Evolutionary conservation across 2,113 vertebrate genomes (phyloP), one percentile per base, ranked within the genome.

Genomic region (Zeus faber): DNA sequence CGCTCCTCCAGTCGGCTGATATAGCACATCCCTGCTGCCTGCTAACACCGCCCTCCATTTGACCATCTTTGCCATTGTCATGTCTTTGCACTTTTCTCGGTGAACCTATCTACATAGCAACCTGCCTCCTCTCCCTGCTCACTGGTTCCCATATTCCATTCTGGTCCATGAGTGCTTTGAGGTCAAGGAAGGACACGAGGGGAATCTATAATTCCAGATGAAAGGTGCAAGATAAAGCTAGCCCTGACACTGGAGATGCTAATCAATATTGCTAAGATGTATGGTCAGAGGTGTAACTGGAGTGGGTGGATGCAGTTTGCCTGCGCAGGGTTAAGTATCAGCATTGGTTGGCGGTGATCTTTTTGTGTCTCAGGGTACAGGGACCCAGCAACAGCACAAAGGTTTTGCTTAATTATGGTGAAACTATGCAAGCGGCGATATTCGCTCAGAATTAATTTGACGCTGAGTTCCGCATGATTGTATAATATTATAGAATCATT

Each of bases 171-270:
- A 68, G 45, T 59, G 62, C 70, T 53, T 39, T 2, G 62, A 70
- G 74, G 67, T 76, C 59, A 49, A 49, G 53, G 37, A 68, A 75
- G 82, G 82, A 80, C 80, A 55, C 6, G 2, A 59, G 60, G 61
- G 29, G 39, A 52, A 74, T 77, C 81, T 66, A 70, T 74, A 53
- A 53, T 74, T 76, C 60, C 60, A 70, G 48, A 72, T 43, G 20
- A 63, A 73, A 73, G 56, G 49, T 58, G 29, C 54, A 68, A 18
- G 54, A 68, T 71, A 73, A 75, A 83, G 59, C 72, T 50, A 61
- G 69, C 41, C 40, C 54, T 61, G 67, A 77, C 65, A 83, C 70
- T 47, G 58, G 72, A 83, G 82, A 80, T 50, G 71, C 33, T 58
- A 63, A 79, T 84, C 84, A 6, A 81, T 84, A 62, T 17, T 0